A percentile compares a stretch with the other conserved stretches of the same genome.
phyloP scores from a whole-genome alignment of 2,113 vertebrate species.

The Antidorcas marsupialis region DNA sequence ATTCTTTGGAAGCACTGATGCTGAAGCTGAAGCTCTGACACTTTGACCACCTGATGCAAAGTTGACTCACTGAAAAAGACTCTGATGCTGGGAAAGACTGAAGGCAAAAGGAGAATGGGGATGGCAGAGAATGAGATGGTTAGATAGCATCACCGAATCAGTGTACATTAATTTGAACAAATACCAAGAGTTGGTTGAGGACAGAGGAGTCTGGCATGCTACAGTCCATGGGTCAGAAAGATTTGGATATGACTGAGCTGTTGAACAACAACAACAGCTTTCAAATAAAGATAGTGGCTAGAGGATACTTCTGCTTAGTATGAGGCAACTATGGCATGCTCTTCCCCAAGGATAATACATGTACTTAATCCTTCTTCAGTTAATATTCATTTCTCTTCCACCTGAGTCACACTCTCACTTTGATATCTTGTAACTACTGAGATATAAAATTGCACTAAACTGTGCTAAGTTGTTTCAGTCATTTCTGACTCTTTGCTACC shows the following conservation, averaged over 20 bases:
- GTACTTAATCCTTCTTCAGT: neutral
- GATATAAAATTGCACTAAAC: neutral
- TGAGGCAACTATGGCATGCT: neutral
- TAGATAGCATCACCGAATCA: neutral
- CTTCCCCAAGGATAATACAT: neutral
- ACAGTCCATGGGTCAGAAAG: neutral
- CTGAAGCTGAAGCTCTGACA: neutral
- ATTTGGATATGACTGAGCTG: neutral
- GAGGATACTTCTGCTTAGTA: neutral
- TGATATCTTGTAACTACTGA: neutral
- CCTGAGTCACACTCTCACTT: neutral
- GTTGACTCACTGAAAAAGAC: neutral
- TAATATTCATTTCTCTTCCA: neutral
- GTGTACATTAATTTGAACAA: neutral
- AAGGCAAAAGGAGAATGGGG: neutral
- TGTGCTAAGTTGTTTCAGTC: neutral
- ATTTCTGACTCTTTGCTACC: neutral
- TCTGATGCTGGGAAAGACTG: neutral
- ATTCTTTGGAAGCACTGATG: neutral
- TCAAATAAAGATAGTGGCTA: neutral
- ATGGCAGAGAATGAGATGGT: neutral
- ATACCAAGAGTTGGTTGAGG: neutral
- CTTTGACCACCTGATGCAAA: neutral
- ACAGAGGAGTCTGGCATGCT: neutral
- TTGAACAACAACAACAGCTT: neutral